Evolutionary conservation across 2,888 invertebrate genomes (phyloP), one percentile per base, ranked within the genome.

Genomic region (Oxytorus armatus): DNA sequence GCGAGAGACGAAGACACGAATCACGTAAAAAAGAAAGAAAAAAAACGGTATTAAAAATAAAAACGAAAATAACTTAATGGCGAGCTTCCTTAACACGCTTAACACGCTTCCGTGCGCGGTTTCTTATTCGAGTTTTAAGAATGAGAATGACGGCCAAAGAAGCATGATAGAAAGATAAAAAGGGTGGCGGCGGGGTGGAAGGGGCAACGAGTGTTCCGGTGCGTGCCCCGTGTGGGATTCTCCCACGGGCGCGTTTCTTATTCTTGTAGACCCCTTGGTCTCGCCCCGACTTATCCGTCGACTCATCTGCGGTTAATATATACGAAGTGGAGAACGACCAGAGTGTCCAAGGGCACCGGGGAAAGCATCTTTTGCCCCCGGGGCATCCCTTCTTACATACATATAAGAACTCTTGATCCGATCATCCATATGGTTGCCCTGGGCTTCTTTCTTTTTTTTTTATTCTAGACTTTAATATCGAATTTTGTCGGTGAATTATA

Each of bases 141-240:
- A 21, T n/a, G 25, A 75, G 76, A 53, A 76, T 77, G 77, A 79
- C 70, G 77, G 70, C 72, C 61, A 42, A 59, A 69, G 72, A 29
- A 47, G 65, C 70, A 74, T 68, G 69, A 75, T 78, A 53, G 72
- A 73, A 39, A 75, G 69, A 59, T 70, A 77, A 59, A 70, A 55
- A 55, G n/a, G n/a, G n/a, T n/a, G n/a, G n/a, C n/a, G n/a, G n/a
- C n/a, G n/a, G n/a, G n/a, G n/a, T n/a, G n/a, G n/a, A n/a, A n/a
- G n/a, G 74, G 55, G 82, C 77, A 72, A 76, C 36, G 79, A 84
- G 83, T 86, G 90, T 91, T 90, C 90, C 91, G 90, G 89, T 91
- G 88, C 85, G 83, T 91, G 90, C 88, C 84, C 87, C 87, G 88
- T 91, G 91, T 91, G 91, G 88, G 91, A 91, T 83, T 89, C 88